These are phyloP conservation scores for Conus ventricosus DNA, from an alignment of 1,140 invertebrate species.

Conservation along the genomic window DNA sequence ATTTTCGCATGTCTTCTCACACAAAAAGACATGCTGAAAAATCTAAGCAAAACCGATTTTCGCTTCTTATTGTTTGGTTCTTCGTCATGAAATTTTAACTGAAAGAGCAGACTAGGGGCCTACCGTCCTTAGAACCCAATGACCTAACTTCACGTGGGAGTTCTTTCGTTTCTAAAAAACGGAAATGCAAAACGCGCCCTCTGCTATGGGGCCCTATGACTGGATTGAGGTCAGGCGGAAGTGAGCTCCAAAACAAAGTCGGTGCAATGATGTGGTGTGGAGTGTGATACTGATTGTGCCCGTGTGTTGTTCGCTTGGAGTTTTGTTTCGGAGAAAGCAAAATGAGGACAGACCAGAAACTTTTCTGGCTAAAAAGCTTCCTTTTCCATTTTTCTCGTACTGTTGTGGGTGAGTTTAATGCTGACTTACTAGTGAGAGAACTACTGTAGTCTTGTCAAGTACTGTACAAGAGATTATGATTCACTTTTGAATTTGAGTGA, in stretches of 20 bases:
- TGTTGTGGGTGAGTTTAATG: conserved; percentile 46
- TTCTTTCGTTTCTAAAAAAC: background rate
- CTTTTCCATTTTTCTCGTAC: conserved; percentile 42
- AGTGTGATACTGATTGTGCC: background rate
- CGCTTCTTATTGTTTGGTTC: background rate
- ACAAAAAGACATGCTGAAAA: conserved; percentile 25
- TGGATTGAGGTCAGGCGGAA: conserved; percentile 45
- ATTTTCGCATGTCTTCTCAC: background rate
- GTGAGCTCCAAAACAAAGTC: conserved; percentile 42
- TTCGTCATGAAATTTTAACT: background rate
- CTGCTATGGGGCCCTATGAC: conserved; percentile 14
- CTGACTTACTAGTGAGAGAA: background rate
- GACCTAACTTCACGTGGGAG: background rate
- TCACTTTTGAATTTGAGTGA: no score
- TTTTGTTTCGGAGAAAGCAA: conserved; percentile 23
- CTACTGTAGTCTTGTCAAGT: no score
- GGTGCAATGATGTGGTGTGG: background rate
- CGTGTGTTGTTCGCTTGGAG: background rate
- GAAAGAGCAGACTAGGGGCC: background rate
- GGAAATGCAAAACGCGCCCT: conserved; percentile 37
- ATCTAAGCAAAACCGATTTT: background rate
- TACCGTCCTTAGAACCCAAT: no score
- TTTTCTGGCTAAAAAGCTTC: conserved; percentile 45
- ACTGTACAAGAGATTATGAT: no score
- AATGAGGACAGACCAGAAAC: conserved; percentile 53